Evolutionary conservation across 2,797 vertebrate species (phyloP).

Genomic region (Gambusia yucatana): DNA sequence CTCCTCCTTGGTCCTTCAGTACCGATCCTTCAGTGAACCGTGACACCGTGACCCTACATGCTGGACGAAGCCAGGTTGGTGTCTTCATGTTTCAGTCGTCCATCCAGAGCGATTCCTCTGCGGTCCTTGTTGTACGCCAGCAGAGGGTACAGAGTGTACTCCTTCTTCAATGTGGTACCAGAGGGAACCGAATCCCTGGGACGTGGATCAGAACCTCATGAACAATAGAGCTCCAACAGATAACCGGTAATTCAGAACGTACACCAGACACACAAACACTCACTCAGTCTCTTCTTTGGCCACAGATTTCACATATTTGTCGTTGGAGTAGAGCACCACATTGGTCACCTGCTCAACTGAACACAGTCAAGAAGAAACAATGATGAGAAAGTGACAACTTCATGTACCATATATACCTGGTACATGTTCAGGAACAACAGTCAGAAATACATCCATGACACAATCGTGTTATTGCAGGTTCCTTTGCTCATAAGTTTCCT

Average conservation of each 20-base stretch:
- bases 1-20: not conserved
- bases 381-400: not conserved
- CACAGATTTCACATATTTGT: constrained; percentile 91
- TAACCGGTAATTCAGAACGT: not conserved
- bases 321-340: constrained; percentile 92
- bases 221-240: not conserved
- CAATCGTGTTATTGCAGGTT: not conserved
- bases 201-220: not conserved
- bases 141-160: constrained; percentile 84
- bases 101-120: constrained; percentile 90
- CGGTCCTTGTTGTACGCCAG: constrained; percentile 85
- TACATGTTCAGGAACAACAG: not conserved
- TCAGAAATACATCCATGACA: not conserved
- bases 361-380: constrained; percentile 5
- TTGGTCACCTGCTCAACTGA: constrained; percentile 92
- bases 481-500: not conserved
- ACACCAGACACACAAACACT: constrained; percentile 39
- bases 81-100: constrained; percentile 91
- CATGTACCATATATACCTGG: not conserved
- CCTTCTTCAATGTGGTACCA: constrained; percentile 85
- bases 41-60: constrained; percentile 72
- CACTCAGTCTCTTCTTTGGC: constrained; percentile 87
- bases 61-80: constrained; percentile 94
- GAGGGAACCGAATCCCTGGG: constrained; percentile 83
- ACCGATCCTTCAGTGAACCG: too few relatives aligned